Base-by-base conservation (phyloP, 2,113 vertebrate species). In the Lophius piscatorius region DNA sequence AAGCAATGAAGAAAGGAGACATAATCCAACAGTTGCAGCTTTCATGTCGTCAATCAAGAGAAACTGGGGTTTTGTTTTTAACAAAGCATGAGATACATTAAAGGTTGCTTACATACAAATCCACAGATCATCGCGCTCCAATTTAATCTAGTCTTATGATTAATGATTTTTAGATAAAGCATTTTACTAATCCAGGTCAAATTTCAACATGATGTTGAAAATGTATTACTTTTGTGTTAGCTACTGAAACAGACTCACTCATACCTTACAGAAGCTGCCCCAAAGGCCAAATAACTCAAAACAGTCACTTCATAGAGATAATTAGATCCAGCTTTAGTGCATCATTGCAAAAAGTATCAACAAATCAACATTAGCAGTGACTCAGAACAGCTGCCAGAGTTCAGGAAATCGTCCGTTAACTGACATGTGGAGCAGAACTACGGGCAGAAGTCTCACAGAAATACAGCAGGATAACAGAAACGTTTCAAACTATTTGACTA, bases 401-500 rank as follows among this genome's bases (percentile, higher is more conserved):
- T 59, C 17, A 38, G 3, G 21, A 29, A n/a, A 34, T 1, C 10
- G 39, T 13, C 16, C 46, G 47, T 63, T 2, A 28, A 31, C 22
- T 49, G 38, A 28, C 21, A 65, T 26, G 16, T n/a, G 28, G 23
- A 34, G 34, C 17, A 56, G 26, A 40, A 22, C 14, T 16, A 45
- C 9, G 21, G 16, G 38, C n/a, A 63, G 24, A 7, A 55, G 26
- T 6, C 3, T 5, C 23, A 58, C 28, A 63, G 36, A 40, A 56
- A 44, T 35, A 61, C 60, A 76, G 68, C 44, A 70, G 47, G 56
- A 47, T 69, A 16, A 44, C 16, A 39, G 59, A 6, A 61, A 46
- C 34, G 7, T 56, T 16, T 7, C 24, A 48, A 33, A 42, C 7
- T 23, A 29, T 3, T 12, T 46, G 1, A 58, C 41, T 29, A 46